These are phyloP conservation scores for Beris morrisii DNA, from an alignment of 2,888 invertebrate species.

Conservation along the genomic window DNA sequence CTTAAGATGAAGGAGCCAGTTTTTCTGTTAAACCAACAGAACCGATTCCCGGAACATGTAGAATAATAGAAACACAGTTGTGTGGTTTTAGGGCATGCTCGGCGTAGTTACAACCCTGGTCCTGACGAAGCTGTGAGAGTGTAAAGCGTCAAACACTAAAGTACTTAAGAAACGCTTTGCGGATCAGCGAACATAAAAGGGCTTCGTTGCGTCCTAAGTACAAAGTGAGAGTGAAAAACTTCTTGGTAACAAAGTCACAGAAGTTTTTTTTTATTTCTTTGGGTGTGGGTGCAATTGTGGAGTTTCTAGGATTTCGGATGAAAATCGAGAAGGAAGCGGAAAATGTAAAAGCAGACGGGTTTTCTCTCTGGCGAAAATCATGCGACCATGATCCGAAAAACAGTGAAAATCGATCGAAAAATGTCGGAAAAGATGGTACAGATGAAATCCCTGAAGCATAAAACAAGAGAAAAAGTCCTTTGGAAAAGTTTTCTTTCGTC, in stretches of 20 bases:
- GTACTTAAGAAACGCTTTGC: conserved; percentile 29
- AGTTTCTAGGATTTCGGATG: not conserved
- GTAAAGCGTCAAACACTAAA: conserved; percentile 26
- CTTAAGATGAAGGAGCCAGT: too few relatives aligned
- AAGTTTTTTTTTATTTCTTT: conserved; percentile 9
- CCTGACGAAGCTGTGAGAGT: not conserved
- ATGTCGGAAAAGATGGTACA: conserved; percentile 6
- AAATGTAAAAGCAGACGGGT: not conserved
- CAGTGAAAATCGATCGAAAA: not conserved
- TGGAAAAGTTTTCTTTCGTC: not conserved
- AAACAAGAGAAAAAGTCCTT: conserved; percentile 18
- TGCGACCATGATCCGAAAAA: conserved; percentile 14
- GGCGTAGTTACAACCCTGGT: not conserved
- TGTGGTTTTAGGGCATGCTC: too few relatives aligned
- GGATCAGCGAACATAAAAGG: conserved; percentile 28
- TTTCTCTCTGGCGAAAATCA: conserved; percentile 7
- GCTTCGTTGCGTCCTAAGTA: conserved; percentile 2
- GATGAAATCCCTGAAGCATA: conserved; percentile 10
- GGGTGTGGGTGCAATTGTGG: not conserved
- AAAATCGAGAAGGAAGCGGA: not conserved
- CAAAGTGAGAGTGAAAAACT: conserved; percentile 20
- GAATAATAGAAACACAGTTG: too few relatives aligned
- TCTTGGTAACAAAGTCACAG: conserved; percentile 11
- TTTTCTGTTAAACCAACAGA: too few relatives aligned
- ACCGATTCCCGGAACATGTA: too few relatives aligned